A percentile compares a stretch with the other conserved stretches of the same genome.
phyloP scores from a whole-genome alignment of 2,888 invertebrate species.

The Pycnomerus fuliginosus region DNA sequence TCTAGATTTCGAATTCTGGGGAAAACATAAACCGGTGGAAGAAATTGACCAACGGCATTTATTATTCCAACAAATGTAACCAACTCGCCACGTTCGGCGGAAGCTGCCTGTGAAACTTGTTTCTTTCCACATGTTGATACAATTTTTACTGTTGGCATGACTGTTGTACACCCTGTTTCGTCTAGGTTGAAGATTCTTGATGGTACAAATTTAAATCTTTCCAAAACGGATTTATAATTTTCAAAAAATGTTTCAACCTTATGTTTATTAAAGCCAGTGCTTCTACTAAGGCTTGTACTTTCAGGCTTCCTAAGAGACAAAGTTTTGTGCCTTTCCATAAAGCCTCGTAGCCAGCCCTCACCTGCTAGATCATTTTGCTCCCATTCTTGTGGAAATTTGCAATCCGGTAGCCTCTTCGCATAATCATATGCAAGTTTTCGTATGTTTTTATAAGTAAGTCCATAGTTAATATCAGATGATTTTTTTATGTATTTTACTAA shows the following conservation, averaged over 20 bases:
- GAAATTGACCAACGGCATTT: constrained; percentile 23
- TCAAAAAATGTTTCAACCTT: neutral
- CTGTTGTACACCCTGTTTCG: constrained; percentile 9
- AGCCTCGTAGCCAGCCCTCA: constrained; percentile 21
- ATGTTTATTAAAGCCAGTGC: constrained; percentile 9
- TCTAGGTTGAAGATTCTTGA: constrained; percentile 14
- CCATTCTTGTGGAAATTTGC: constrained; percentile 14
- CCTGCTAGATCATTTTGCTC: constrained; percentile 8
- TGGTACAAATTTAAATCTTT: constrained; percentile 4
- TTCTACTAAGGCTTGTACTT: constrained; percentile 24
- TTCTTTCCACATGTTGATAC: constrained; percentile 14
- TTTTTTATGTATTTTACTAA: constrained; percentile 23
- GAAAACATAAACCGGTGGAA: constrained; percentile 28
- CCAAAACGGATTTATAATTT: neutral
- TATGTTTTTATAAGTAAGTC: constrained; percentile 22
- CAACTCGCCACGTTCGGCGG: constrained; percentile 24
- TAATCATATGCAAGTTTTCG: constrained; percentile 20
- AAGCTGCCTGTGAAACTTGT: constrained; percentile 19
- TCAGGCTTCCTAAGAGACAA: constrained; percentile 23
- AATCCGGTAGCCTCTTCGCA: constrained; percentile 12
- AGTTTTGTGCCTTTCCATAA: constrained; percentile 24
- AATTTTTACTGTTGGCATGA: constrained; percentile 12
- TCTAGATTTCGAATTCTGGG: constrained; percentile 22
- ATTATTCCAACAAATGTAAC: constrained; percentile 29
- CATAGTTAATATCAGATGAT: constrained; percentile 24